Evolutionary conservation across 2,113 vertebrate species (phyloP).

Genomic region (Bettongia penicillata): DNA sequence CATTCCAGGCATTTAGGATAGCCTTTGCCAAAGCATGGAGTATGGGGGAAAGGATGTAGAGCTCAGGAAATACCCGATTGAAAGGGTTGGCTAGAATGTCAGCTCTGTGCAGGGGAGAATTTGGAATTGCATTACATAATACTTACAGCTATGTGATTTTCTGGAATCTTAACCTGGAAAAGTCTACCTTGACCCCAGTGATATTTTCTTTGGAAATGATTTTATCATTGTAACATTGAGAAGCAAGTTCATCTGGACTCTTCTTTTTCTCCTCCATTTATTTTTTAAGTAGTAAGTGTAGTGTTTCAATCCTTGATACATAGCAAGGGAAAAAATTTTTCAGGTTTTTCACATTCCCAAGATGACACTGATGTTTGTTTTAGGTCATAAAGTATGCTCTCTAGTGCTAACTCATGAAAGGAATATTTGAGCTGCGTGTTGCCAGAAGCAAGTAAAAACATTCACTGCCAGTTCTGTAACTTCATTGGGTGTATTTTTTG

Average conservation of each 20-base stretch:
- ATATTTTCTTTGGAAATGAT: not conserved
- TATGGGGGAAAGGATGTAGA: not conserved
- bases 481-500: not conserved
- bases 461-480: not conserved
- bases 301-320: not conserved
- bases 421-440: not conserved
- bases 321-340: not conserved
- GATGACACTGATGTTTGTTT: not conserved
- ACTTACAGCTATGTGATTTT: not conserved
- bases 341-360: not conserved
- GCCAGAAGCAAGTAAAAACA: not conserved
- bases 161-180: not conserved
- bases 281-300: not conserved
- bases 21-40: no score
- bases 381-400: not conserved
- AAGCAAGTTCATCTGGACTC: not conserved
- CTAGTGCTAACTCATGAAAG: not conserved
- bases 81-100: not conserved
- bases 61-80: not conserved
- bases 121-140: not conserved
- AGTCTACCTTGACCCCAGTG: not conserved
- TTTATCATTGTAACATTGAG: not conserved
- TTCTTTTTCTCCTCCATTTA: not conserved
- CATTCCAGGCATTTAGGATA: not conserved
- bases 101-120: not conserved